A percentile compares a stretch with the other conserved stretches of the same genome.
Evolutionary conservation across 2,113 vertebrate species (phyloP).

Genomic region (Amphiprion ocellaris): DNA sequence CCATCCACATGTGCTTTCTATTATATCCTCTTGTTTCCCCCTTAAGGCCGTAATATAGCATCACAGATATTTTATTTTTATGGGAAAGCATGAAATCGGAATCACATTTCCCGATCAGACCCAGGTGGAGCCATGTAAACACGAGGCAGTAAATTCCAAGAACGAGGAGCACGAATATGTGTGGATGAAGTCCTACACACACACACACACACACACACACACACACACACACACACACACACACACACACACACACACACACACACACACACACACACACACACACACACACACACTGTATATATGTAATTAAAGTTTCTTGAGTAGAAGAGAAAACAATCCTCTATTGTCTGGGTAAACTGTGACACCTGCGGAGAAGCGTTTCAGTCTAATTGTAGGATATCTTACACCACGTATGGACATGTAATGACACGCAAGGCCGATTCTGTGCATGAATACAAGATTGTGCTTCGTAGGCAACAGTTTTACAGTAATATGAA

Average conservation of each 20-base stretch:
- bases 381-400: slow-evolving; percentile 16
- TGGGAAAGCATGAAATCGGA: slow-evolving; percentile 74
- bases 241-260: slow-evolving; percentile 1
- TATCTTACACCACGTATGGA: slow-evolving; percentile 18
- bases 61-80: slow-evolving; percentile 76
- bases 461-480: slow-evolving; percentile 19
- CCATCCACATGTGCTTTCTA: slow-evolving; percentile 77
- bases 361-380: slow-evolving; percentile 39
- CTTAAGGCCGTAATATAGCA: slow-evolving; percentile 57
- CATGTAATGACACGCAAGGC: slow-evolving; percentile 29
- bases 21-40: slow-evolving; percentile 61
- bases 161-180: slow-evolving; percentile 1
- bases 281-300: background rate
- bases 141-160: slow-evolving; percentile 53
- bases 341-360: slow-evolving; percentile 42
- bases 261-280: slow-evolving; percentile 7
- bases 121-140: slow-evolving; percentile 75
- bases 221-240: background rate
- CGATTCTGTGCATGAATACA: slow-evolving; percentile 36
- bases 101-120: slow-evolving; percentile 69
- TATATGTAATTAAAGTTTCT: slow-evolving; percentile 27
- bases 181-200: background rate
- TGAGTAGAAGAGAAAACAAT: slow-evolving; percentile 49
- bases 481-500: slow-evolving; percentile 35
- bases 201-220: slow-evolving; percentile 7